Percentiles rank a stretch among this genome's conserved stretches.
These are phyloP conservation scores for Drosophila austrosaltans DNA, from an alignment of 2,888 invertebrate genomes.

Conservation along the genomic window DNA sequence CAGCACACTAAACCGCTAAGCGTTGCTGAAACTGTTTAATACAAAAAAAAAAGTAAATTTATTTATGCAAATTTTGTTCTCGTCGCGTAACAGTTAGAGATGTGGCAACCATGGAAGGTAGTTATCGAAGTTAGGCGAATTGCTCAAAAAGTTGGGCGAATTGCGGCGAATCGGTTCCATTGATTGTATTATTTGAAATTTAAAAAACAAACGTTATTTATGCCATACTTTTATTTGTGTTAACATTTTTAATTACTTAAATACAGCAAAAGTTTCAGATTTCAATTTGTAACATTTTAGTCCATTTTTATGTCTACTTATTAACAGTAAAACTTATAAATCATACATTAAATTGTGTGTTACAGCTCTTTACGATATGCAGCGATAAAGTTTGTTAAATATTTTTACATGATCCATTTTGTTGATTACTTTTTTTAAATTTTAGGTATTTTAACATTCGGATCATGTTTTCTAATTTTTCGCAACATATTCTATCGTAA, in stretches of 20 bases:
- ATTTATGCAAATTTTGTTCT: conserved; percentile 31
- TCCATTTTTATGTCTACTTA: too few relatives aligned
- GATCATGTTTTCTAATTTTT: too few relatives aligned
- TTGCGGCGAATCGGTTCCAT: background rate
- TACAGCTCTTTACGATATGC: too few relatives aligned
- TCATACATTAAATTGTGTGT: too few relatives aligned
- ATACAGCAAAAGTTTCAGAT: too few relatives aligned
- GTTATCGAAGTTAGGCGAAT: background rate
- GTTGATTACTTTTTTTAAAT: too few relatives aligned
- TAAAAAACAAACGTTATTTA: background rate
- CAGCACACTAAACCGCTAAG: conserved; percentile 28
- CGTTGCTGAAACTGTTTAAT: conserved; percentile 44
- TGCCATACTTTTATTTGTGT: background rate
- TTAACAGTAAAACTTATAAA: too few relatives aligned
- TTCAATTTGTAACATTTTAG: too few relatives aligned
- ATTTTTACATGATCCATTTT: background rate
- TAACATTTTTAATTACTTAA: too few relatives aligned
- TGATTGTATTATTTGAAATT: background rate
- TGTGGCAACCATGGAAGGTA: background rate
- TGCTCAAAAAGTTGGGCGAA: too few relatives aligned
- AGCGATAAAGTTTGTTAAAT: background rate
- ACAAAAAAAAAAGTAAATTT: conserved; percentile 38
- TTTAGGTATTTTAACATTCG: too few relatives aligned
- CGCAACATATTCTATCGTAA: too few relatives aligned
- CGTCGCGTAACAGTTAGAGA: conserved; percentile 18